Evolutionary conservation across 1,140 invertebrate genomes (phyloP).

Genomic region (Pseudomyrmex flavicornis): DNA sequence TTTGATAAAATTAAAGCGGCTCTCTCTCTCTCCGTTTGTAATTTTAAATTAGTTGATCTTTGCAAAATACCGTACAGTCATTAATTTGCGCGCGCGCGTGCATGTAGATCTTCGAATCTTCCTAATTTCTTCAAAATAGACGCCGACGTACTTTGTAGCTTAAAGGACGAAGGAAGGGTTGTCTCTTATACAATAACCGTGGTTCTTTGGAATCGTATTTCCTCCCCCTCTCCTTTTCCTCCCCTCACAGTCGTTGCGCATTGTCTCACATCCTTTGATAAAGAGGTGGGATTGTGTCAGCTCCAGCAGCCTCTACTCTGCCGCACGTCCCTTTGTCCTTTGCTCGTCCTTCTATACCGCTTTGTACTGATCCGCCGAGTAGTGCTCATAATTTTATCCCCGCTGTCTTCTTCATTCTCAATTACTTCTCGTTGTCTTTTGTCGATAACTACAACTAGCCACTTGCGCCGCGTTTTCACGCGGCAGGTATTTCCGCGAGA

Average conservation of each 20-base stretch:
- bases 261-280: slow-evolving; percentile 68
- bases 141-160: slow-evolving; percentile 22
- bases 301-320: slow-evolving; percentile 69
- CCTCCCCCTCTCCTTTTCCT: background rate
- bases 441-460: slow-evolving; percentile 21
- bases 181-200: slow-evolving; percentile 64
- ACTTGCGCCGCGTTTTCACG: slow-evolving; percentile 25
- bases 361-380: slow-evolving; percentile 29
- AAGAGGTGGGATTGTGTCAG: slow-evolving; percentile 70
- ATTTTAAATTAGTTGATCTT: no score
- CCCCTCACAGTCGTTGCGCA: slow-evolving; percentile 63
- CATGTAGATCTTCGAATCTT: background rate
- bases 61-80: background rate
- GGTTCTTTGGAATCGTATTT: slow-evolving; percentile 72
- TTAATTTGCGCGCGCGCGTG: no score
- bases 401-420: slow-evolving; percentile 50
- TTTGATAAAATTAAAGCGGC: slow-evolving; percentile 11
- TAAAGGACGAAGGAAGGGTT: slow-evolving; percentile 27
- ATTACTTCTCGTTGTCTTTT: slow-evolving; percentile 35
- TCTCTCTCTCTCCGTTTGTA: no score
- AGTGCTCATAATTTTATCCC: slow-evolving; percentile 55
- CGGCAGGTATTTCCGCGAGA: slow-evolving; percentile 22
- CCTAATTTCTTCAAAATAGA: slow-evolving; percentile 28
- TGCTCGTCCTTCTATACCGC: slow-evolving; percentile 47
- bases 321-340: slow-evolving; percentile 55